These are phyloP conservation scores for Tenualosa ilisha DNA, from an alignment of 2,797 vertebrate species.

Conservation along the genomic window DNA sequence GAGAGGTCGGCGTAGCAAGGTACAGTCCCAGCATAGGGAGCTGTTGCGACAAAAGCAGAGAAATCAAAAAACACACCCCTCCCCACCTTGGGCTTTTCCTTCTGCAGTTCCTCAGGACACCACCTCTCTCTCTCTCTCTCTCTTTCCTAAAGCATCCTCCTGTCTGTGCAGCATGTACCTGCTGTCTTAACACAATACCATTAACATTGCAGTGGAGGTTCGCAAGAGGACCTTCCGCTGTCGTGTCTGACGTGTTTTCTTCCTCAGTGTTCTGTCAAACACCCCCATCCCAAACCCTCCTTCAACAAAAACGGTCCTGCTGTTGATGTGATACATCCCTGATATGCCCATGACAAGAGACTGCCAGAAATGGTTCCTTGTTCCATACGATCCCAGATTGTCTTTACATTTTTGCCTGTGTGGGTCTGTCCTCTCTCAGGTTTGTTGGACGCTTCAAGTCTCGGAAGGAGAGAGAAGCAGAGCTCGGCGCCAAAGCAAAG, in stretches of 20 bases:
- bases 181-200: background rate
- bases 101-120: slow-evolving; percentile 65
- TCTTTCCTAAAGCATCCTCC: slow-evolving; percentile 35
- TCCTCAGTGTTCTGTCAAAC: slow-evolving; percentile 8
- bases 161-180: slow-evolving; percentile 42
- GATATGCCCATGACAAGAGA: background rate
- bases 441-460: slow-evolving; percentile 99
- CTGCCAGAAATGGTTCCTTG: slow-evolving; percentile 8
- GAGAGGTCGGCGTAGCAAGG: slow-evolving; percentile 73
- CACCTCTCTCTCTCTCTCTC: slow-evolving; percentile 61
- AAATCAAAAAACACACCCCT: background rate
- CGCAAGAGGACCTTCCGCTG: background rate
- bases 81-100: slow-evolving; percentile 1
- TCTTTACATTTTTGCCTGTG: slow-evolving; percentile 57
- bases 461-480: slow-evolving; percentile 94
- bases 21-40: slow-evolving; percentile 66
- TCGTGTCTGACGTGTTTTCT: background rate
- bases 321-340: background rate
- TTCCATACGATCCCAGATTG: background rate
- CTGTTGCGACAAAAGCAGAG: slow-evolving; percentile 23
- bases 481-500: slow-evolving; percentile 96
- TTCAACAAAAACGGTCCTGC: background rate
- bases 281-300: background rate
- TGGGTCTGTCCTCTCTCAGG: slow-evolving; percentile 64
- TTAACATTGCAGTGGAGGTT: slow-evolving; percentile 23